These are phyloP conservation scores for fruit fly (Drosophila melanogaster) DNA, from an alignment of 1,140 invertebrate genomes.

Conservation along the genomic window DNA sequence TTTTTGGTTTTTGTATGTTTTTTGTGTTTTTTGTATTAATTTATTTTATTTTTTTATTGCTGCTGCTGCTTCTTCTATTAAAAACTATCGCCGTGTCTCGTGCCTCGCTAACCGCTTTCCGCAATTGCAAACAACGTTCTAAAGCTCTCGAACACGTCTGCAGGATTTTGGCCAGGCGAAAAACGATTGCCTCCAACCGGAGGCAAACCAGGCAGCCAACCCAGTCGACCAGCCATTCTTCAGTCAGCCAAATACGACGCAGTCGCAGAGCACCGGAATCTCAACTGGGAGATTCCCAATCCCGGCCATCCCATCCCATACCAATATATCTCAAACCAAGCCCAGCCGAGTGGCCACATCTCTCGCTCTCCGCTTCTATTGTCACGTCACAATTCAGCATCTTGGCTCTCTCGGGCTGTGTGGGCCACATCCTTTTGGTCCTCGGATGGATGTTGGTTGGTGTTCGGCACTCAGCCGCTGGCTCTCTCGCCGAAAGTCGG, in stretches of 20 bases:
- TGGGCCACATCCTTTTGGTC: not conserved
- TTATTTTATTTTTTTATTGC: too few relatives aligned
- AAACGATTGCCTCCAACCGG: slow-evolving; percentile 1
- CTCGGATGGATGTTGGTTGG: not conserved
- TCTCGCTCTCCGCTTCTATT: not conserved
- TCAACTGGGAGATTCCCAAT: slow-evolving; percentile 1
- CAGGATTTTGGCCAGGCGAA: slow-evolving; percentile 47
- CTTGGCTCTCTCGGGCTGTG: not conserved
- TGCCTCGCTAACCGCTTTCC: slow-evolving; percentile 69
- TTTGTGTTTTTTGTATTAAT: too few relatives aligned
- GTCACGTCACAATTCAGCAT: not conserved
- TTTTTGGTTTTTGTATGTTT: too few relatives aligned
- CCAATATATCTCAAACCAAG: too few relatives aligned
- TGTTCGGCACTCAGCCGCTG: not conserved
- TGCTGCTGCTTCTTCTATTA: slow-evolving; percentile 12
- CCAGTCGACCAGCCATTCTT: too few relatives aligned
- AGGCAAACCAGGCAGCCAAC: too few relatives aligned
- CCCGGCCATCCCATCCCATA: not conserved
- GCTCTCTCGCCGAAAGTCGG: not conserved
- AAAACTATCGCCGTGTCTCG: slow-evolving; percentile 34
- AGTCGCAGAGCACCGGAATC: not conserved
- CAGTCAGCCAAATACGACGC: not conserved
- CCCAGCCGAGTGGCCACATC: too few relatives aligned
- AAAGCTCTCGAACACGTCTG: slow-evolving; percentile 79
- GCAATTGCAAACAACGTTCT: slow-evolving; percentile 80